Base-by-base conservation (phyloP, 2,888 invertebrate species). In the Trimorus sp. region DNA sequence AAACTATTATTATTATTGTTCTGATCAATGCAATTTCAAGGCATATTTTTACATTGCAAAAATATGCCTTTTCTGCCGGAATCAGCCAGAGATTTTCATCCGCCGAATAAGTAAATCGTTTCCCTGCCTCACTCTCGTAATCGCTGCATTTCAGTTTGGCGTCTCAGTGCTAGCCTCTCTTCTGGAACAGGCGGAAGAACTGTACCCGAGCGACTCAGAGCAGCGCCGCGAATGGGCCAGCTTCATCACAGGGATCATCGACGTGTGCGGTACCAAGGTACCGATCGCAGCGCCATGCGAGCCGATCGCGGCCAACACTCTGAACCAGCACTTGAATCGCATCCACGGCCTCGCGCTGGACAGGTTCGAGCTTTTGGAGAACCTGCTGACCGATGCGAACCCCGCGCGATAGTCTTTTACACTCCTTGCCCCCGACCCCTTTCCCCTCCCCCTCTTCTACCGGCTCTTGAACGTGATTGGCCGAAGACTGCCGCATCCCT, bases 91-190 rank as follows among this genome's bases (percentile, higher is more conserved):
- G n/a, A n/a, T n/a, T n/a, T n/a, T n/a, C n/a, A n/a, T n/a, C n/a
- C n/a, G n/a, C n/a, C n/a, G n/a, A n/a, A n/a, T n/a, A n/a, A n/a
- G n/a, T n/a, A n/a, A n/a, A n/a, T n/a, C n/a, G n/a, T n/a, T n/a
- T n/a, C n/a, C n/a, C 26, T 26, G 26, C 26, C 26, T 26, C 1
- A 26, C 26, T 3, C 26, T 26, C 26, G 26, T 26, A 26, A 26
- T 26, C 2, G 2, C 26, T 26, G 4, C 1, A 38, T 73, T 65
- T 37, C 88, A 94, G 94, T 93, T 94, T 86, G 94, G 94, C 16
- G 92, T 94, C 42, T 94, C 94, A 5, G 93, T 93, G 26, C 87
- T 94, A 79, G 92, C 93, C 9, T 91, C 92, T 66, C 90, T 94
- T 87, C 89, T 94, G 45, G 92, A 93, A 78, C 92, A 93, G 82